phyloP scores from a whole-genome alignment of 2,113 vertebrate genomes.

The Grammomys surdaster region DNA sequence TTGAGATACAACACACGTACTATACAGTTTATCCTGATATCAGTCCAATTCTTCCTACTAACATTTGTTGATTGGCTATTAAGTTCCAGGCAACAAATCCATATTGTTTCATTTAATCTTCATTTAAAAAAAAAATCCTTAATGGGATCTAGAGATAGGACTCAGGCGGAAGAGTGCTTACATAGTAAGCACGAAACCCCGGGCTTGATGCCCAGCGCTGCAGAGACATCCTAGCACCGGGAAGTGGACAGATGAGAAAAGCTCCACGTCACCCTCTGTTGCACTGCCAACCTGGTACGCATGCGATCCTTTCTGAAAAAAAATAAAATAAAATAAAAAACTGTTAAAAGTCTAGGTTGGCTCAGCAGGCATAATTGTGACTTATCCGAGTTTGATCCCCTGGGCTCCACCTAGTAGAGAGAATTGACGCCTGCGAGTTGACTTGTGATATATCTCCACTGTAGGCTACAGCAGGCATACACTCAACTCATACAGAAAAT shows the following conservation, averaged over 20 bases:
- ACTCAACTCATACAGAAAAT: not conserved
- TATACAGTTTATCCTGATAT: not conserved
- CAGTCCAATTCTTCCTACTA: conserved; percentile 2
- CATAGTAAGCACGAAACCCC: not conserved
- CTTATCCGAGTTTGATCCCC: not conserved
- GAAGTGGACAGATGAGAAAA: not conserved
- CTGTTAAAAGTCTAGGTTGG: not conserved
- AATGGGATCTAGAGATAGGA: not conserved
- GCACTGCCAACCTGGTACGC: not conserved
- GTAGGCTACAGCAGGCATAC: not conserved
- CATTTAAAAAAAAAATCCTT: not conserved
- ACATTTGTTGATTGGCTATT: conserved; percentile 20
- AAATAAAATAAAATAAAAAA: not conserved
- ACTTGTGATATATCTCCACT: not conserved
- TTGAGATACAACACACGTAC: conserved; percentile 10
- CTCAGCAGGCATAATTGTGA: not conserved
- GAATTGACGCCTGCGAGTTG: not conserved
- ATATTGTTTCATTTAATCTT: conserved; percentile 52
- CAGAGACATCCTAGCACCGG: not conserved
- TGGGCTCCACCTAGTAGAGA: not conserved
- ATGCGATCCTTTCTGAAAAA: not conserved
- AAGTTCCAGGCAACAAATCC: conserved; percentile 21
- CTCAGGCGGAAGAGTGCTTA: no score
- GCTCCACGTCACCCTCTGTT: no score
- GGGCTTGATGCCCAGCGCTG: not conserved